These are phyloP conservation scores for Microctenopoma stevenorrisi DNA, from an alignment of 2,797 vertebrate genomes.

Conservation along the genomic window DNA sequence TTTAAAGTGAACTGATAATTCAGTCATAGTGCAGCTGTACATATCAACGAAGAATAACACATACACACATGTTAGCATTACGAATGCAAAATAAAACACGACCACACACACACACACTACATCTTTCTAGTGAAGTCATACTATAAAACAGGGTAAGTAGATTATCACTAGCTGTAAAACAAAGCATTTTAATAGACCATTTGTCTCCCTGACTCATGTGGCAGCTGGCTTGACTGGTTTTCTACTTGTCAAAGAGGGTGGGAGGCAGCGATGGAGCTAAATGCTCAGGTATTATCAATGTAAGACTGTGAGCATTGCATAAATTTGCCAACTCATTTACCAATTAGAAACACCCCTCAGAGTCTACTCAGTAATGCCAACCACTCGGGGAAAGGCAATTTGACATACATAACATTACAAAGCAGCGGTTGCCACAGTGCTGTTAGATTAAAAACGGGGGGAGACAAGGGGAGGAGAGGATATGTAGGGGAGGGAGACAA, in stretches of 20 bases:
- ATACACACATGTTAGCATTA: too few species aligned
- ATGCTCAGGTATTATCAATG: conserved; percentile 15
- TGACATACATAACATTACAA: conserved; percentile 16
- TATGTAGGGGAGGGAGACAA: not conserved
- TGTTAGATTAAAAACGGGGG: conserved; percentile 8
- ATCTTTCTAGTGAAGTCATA: not conserved
- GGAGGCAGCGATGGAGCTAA: conserved; percentile 20
- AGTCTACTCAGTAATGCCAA: conserved; percentile 12
- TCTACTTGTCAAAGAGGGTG: conserved; percentile 23
- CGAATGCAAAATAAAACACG: too few species aligned
- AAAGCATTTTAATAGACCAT: conserved; percentile 1
- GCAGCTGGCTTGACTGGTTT: conserved; percentile 5
- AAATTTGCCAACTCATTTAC: conserved; percentile 6
- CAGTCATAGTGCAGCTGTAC: not conserved
- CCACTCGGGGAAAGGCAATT: conserved; percentile 1
- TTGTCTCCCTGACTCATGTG: not conserved
- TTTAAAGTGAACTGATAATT: conserved; percentile 6
- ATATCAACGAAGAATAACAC: not conserved
- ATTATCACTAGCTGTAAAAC: not conserved
- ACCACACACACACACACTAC: too few species aligned
- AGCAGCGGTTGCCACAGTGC: not conserved
- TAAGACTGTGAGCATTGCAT: conserved; percentile 4
- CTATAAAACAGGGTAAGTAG: not conserved
- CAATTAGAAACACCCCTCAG: conserved; percentile 26
- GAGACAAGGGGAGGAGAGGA: not conserved